These are phyloP conservation scores for Diglossa brunneiventris DNA, from an alignment of 2,113 vertebrate species.

Conservation along the genomic window DNA sequence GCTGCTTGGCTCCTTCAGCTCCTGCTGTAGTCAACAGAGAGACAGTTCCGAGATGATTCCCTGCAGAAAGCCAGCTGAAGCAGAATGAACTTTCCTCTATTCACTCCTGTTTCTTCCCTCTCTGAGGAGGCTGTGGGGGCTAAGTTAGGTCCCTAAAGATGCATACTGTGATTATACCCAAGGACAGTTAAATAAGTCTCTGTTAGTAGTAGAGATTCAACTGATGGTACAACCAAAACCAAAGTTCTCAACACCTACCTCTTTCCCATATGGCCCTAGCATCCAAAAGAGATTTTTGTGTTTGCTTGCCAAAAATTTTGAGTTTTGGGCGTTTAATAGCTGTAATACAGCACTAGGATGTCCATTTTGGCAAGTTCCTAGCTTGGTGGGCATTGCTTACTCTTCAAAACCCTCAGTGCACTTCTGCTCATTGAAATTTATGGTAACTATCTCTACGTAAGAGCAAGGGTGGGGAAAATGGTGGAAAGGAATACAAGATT, in stretches of 20 bases:
- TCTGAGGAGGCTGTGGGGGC: neutral
- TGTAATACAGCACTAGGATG: neutral
- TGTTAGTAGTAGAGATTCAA: neutral
- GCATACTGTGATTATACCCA: neutral
- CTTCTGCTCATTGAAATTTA: neutral
- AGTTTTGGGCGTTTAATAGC: neutral
- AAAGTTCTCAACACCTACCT: neutral
- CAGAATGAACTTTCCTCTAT: neutral
- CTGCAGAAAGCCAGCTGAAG: neutral
- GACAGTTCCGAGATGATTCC: neutral
- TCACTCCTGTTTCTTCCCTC: neutral
- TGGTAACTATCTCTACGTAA: neutral
- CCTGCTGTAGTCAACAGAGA: neutral
- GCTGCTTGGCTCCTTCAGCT: neutral
- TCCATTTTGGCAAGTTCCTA: neutral
- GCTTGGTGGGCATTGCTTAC: neutral
- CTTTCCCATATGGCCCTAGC: neutral
- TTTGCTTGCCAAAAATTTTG: neutral
- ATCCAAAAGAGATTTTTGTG: neutral
- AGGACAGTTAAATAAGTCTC: neutral
- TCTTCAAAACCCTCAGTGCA: neutral
- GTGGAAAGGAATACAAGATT: neutral
- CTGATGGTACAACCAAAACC: neutral
- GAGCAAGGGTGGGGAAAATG: neutral
- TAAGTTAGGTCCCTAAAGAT: neutral